Evolutionary conservation across 2,113 vertebrate species (phyloP), one percentile per base, ranked within the genome.

Genomic region (Orientallactaga bullata): DNA sequence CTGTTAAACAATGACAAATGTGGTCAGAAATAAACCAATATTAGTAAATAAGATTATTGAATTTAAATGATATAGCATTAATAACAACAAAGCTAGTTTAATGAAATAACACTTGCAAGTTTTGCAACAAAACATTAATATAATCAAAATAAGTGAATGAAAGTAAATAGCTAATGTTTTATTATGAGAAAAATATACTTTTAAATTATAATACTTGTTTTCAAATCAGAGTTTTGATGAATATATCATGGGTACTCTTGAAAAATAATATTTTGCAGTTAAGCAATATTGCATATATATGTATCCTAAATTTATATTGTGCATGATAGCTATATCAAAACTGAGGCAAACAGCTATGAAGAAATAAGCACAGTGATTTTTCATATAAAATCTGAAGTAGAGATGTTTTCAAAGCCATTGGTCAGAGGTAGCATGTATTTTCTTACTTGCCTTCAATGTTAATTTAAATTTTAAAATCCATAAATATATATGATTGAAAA

Each of bases 1-100:
- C 85, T 82, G 89, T 92, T 81, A 51, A 95, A 96, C 81, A 85
- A 61, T 39, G 17, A 92, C 66, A n/a, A 74, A 37, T 83, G n/a
- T 10, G 88, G 1, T 68, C 81, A 88, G 68, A 94, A 91, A 83
- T 72, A 85, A 82, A 47, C 63, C 28, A 61, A 91, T 79, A 81
- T 72, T 95, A 94, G 6, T 12, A 90, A 80, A 95, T 68, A 26
- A 85, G 23, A 95, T 68, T 16, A 91, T 16, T 93, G 85, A 58
- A 26, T 42, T 77, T 7, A 0, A 0, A 79, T 73, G 7, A 17
- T 85, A 0, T 81, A 63, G 42, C 18, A 55, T 72, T 85, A 93
- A 80, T 51, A 90, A 83, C 77, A 61, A 94, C 97, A 85, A 0
- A 93, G 0, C 20, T 90, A 23, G 2, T 13, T 83, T 89, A 89